Evolutionary conservation across 2,113 vertebrate species (phyloP).

Genomic region (Irena cyanogastra): DNA sequence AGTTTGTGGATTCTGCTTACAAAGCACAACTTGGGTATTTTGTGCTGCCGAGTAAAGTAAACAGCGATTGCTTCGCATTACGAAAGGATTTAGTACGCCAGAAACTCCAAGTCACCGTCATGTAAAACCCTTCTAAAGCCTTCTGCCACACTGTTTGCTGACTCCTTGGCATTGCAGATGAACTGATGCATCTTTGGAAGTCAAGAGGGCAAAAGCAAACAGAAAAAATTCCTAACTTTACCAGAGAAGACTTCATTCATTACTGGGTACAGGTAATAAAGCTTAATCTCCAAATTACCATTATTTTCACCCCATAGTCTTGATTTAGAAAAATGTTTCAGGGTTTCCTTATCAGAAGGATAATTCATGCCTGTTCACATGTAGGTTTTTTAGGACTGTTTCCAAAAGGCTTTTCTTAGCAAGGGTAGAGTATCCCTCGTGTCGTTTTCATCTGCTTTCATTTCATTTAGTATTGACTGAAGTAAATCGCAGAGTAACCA

Average conservation of each 20-base stretch:
- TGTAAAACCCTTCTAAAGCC: neutral
- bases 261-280: neutral
- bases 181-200: neutral
- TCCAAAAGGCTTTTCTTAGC: neutral
- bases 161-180: neutral
- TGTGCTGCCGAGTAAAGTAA: neutral
- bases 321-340: neutral
- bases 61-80: neutral
- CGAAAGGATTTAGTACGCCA: neutral
- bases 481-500: neutral
- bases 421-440: fast-evolving
- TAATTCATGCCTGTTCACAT: neutral
- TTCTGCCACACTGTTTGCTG: neutral
- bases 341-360: neutral
- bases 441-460: neutral
- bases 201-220: neutral
- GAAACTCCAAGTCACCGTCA: neutral
- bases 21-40: neutral
- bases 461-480: neutral
- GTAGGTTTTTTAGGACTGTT: neutral
- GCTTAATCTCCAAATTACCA: neutral
- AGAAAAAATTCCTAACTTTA: neutral
- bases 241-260: neutral
- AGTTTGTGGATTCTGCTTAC: neutral
- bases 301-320: neutral